Conservation (phyloP, 1,140 invertebrate genomes). For the Drosophila melanogaster region DNA sequence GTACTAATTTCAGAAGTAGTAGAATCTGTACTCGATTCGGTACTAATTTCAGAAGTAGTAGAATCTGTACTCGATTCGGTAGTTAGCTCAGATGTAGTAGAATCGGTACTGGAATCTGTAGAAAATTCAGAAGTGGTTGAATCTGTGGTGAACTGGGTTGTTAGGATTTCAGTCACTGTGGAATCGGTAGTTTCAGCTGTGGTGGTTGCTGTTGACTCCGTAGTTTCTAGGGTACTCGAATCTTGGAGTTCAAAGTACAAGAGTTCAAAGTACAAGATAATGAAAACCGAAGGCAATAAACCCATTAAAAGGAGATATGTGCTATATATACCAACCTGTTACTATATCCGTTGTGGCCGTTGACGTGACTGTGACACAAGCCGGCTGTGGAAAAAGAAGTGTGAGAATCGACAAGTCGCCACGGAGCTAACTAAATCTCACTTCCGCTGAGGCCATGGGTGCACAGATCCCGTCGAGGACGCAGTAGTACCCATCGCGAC, state of each 20-base stretch:
- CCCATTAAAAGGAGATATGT: constrained; percentile 3
- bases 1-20: not conserved
- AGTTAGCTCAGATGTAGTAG: not conserved
- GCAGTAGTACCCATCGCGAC: constrained; percentile 45
- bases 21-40: constrained; percentile 12
- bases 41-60: not conserved
- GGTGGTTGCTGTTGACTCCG: not conserved
- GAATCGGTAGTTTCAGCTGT: not conserved
- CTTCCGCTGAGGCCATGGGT: constrained; percentile 10
- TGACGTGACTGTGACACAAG: constrained; percentile 27
- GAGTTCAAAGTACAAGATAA: not conserved
- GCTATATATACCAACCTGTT: constrained; percentile 33
- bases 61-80: not conserved
- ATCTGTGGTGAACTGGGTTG: not conserved
- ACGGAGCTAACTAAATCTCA: constrained; percentile 11
- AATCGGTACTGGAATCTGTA: constrained; percentile 1
- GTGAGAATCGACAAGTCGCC: not conserved
- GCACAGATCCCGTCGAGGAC: constrained; percentile 37
- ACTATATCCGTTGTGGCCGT: constrained; percentile 22
- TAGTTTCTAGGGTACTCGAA: not conserved
- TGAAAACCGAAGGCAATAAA: not conserved
- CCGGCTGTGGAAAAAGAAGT: constrained; percentile 21
- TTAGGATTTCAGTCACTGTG: not conserved
- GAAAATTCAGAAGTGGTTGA: constrained; percentile 4
- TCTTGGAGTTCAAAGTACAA: not conserved